Conservation (phyloP, 2,888 invertebrate species). For the Lycia hirtaria region DNA sequence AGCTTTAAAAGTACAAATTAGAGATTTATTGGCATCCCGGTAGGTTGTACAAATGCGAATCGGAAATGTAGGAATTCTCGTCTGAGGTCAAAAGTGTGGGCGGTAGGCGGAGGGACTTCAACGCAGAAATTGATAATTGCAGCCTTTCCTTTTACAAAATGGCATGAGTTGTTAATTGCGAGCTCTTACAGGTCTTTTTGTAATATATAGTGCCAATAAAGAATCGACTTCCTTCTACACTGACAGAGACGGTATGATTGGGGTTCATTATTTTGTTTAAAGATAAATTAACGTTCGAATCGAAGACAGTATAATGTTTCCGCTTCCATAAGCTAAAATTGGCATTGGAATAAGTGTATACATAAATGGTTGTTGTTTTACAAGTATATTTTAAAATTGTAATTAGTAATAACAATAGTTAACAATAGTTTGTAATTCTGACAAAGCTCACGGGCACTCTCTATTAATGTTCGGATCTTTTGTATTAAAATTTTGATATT, state of each 20-base stretch:
- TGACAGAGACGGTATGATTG: background rate
- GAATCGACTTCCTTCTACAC: slow-evolving; percentile 2
- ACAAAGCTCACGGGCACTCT: no score
- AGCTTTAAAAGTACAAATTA: background rate
- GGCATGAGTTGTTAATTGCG: slow-evolving; percentile 12
- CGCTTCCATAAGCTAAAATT: no score
- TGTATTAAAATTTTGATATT: no score
- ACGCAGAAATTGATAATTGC: slow-evolving; percentile 21
- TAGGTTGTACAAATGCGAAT: slow-evolving; percentile 10
- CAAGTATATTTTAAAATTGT: no score
- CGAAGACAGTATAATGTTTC: background rate
- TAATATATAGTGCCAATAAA: slow-evolving; percentile 7
- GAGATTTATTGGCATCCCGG: slow-evolving; percentile 5
- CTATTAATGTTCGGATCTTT: no score
- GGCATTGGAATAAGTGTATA: no score
- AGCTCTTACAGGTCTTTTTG: slow-evolving; percentile 1
- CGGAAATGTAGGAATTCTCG: slow-evolving; percentile 20
- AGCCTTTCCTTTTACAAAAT: slow-evolving; percentile 12
- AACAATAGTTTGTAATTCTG: no score
- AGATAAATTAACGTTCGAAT: background rate
- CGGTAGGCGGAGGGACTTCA: slow-evolving; percentile 16
- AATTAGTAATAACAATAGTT: no score
- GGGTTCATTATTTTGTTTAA: background rate
- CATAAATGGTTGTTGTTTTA: no score
- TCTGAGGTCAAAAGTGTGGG: slow-evolving; percentile 19